phyloP scores from a whole-genome alignment of 2,888 invertebrate genomes.

The Hedya salicella region DNA sequence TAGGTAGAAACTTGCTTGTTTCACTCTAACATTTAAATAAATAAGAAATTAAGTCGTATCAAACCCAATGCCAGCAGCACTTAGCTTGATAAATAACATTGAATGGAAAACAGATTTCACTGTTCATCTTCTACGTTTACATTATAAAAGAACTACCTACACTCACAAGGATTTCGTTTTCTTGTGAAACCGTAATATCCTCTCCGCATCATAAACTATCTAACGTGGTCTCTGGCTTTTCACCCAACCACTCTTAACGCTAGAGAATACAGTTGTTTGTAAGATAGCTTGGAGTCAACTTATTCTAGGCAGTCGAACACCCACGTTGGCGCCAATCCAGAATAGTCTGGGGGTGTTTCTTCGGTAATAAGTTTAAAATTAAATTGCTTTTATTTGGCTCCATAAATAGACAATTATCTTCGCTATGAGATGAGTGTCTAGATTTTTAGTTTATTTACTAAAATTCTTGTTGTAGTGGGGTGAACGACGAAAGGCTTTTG shows the following conservation, averaged over 20 bases:
- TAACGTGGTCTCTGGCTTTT: slow-evolving; percentile 1
- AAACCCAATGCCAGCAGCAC: neutral
- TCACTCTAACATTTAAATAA: too few relatives aligned
- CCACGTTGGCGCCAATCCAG: slow-evolving; percentile 18
- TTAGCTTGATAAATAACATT: slow-evolving; percentile 4
- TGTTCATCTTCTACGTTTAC: neutral
- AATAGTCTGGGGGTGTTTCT: slow-evolving; percentile 9
- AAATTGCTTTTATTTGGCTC: neutral
- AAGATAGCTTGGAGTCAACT: neutral
- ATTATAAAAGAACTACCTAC: neutral
- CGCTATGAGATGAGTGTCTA: neutral
- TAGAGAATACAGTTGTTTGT: neutral
- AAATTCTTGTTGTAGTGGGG: too few relatives aligned
- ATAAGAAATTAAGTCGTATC: too few relatives aligned
- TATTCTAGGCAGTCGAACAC: slow-evolving; percentile 9
- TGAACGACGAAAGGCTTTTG: neutral
- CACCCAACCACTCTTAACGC: neutral
- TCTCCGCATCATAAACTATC: slow-evolving; percentile 4
- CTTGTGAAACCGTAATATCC: slow-evolving; percentile 7
- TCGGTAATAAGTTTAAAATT: slow-evolving; percentile 8
- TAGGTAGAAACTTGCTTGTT: too few relatives aligned
- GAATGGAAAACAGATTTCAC: neutral
- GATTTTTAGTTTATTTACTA: neutral
- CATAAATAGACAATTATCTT: neutral
- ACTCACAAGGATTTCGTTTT: neutral